Evolutionary conservation across 2,797 vertebrate genomes (phyloP), one percentile per base, ranked within the genome.

Genomic region (Nyctalus aviator): DNA sequence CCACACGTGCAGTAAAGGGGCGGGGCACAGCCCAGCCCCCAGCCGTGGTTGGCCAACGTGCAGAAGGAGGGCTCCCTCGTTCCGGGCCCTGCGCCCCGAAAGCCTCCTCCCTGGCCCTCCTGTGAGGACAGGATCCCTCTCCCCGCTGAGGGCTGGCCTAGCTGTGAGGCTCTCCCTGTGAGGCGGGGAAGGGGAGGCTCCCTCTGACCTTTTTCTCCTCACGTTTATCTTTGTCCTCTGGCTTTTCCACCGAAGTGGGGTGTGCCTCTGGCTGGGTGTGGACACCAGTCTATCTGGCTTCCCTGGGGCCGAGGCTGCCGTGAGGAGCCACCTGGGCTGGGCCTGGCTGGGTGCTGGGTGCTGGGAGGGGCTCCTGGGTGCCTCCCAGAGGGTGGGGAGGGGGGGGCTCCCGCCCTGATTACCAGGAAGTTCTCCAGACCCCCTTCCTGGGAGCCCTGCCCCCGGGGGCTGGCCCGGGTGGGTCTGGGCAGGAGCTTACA

Each of bases 191-290:
- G 30, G 27, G 57, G 21, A 37, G 30, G 15, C 87, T 48, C 35
- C 75, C 88, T 41, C 41, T 68, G 41, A 84, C 69, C 35, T 85
- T 71, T 85, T 41, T 46, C 5, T 11, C 37, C 46, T 53, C 27
- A 0, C 30, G 15, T 72, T 92, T 93, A 93, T 95, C 94, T 94
- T 13, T 55, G 25, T 48, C 37, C 25, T 76, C 17, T n/a, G 41
- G 55, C 35, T 79, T 96, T 66, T 84, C 82, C 84, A 1, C 44
- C 55, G 37, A 27, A 53, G 57, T 25, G 15, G 84, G 68, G 64
- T 90, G 89, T 91, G 87, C 15, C 86, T 94, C 69, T 50, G 53
- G 18, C 73, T 93, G 93, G 96, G 66, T 90, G 84, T 85, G 82
- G 93, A 95, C 62, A 48, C 50, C 27, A 23, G 23, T 48, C 78